Percentiles rank a stretch among this genome's conserved stretches.
These are phyloP conservation scores for Biston betularia DNA, from an alignment of 2,888 invertebrate species.

Conservation along the genomic window DNA sequence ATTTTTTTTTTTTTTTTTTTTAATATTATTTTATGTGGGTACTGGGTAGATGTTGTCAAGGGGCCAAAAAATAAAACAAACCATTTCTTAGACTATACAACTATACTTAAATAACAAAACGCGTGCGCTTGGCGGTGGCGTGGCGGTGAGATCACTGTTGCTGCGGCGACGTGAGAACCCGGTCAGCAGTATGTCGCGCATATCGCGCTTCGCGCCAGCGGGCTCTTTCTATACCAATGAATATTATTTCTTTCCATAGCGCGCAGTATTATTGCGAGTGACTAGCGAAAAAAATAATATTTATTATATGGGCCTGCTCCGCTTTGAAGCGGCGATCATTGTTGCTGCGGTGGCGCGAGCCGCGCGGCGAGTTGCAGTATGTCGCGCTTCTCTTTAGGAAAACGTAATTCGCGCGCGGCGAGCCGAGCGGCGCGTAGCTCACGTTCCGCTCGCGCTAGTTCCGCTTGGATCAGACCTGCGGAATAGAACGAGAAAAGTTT, in stretches of 20 bases:
- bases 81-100: conserved; percentile 69
- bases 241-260: not conserved
- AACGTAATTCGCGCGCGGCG: conserved; percentile 95
- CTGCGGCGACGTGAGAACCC: conserved; percentile 85
- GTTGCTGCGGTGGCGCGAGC: conserved; percentile 84
- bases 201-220: conserved; percentile 89
- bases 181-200: conserved; percentile 97
- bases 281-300: conserved; percentile 23
- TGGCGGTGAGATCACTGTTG: conserved; percentile 76
- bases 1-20: too few relatives aligned
- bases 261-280: not conserved
- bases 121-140: conserved; percentile 42
- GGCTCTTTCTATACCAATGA: not conserved
- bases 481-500: not conserved
- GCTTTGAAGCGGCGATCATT: conserved; percentile 68
- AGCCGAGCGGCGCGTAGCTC: conserved; percentile 94
- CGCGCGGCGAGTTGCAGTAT: conserved; percentile 97
- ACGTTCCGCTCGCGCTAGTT: conserved; percentile 93
- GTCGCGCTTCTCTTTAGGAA: conserved; percentile 98
- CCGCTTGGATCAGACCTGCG: conserved; percentile 90
- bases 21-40: too few relatives aligned
- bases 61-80: conserved; percentile 62
- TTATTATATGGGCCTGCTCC: not conserved
- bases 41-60: too few relatives aligned
- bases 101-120: conserved; percentile 80